These are phyloP conservation scores for Theristicus caerulescens DNA, from an alignment of 2,113 vertebrate genomes.

Conservation along the genomic window DNA sequence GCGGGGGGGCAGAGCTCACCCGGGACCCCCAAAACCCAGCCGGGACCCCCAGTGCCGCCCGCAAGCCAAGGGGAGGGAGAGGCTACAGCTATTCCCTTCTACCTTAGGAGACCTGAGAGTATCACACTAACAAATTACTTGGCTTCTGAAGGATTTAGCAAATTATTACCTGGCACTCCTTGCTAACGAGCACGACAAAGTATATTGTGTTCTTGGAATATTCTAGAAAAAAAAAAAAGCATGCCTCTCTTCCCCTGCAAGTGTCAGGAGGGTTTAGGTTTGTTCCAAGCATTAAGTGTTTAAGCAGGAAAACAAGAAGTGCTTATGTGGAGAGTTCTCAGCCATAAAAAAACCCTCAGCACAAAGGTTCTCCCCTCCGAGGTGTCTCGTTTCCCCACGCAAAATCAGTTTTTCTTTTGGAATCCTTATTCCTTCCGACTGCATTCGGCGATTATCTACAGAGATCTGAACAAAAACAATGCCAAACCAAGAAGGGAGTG, in stretches of 20 bases:
- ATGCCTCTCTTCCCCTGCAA: not conserved
- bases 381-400: not conserved
- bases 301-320: not conserved
- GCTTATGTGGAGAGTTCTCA: not conserved
- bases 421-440: not conserved
- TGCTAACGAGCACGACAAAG: not conserved
- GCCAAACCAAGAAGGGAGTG: not conserved
- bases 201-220: conserved; percentile 15
- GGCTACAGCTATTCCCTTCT: not conserved
- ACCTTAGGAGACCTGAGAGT: not conserved
- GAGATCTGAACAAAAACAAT: not conserved
- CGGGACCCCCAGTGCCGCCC: not conserved
- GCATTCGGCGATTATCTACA: not conserved
- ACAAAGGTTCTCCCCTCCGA: not conserved
- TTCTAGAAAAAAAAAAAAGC: not conserved
- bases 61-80: not conserved
- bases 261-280: not conserved
- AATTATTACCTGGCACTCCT: conserved; percentile 58
- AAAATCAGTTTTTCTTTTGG: not conserved
- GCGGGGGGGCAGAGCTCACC: not conserved
- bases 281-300: not conserved
- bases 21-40: not conserved
- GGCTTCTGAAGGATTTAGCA: conserved; percentile 33
- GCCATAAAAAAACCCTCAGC: not conserved
- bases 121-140: not conserved